Evolutionary conservation across 2,888 invertebrate species (phyloP), one percentile per base, ranked within the genome.

Genomic region (Acleris emargana): DNA sequence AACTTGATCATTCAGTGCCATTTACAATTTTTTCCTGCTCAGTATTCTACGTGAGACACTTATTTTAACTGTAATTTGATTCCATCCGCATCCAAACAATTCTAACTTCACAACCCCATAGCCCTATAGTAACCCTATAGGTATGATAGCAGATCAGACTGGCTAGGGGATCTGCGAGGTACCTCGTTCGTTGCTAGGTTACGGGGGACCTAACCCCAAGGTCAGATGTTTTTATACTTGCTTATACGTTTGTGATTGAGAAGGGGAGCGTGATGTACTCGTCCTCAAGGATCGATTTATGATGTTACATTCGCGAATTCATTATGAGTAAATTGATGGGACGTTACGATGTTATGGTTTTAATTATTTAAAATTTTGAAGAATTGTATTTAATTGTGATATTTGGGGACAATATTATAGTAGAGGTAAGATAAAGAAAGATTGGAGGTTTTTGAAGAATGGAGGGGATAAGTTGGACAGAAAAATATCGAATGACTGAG

Each of bases 101-200:
- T 86, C 75, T 87, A 81, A 74, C 84, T 87, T 82, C 86, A 71
- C 69, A 77, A 71, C 67, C 38, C 9, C 50, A 52, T 52, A 79
- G 77, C 71, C 68, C 78, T 83, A 75, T 87, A 91, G 89, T 81
- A 75, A 73, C 78, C 82, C 86, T 89, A 85, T 90, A 88, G 81
- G 84, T 91, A 90, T 88, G 83, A 83, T 84, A 87, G 78, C 77
- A 87, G 88, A 87, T 88, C 87, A 86, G 84, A 73, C 78, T 68
- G 75, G 80, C 81, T 83, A 85, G 90, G 91, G 91, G 90, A 83
- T 80, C 87, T 83, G 83, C 84, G 79, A 80, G 78, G 79, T 80
- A 78, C 76, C 79, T 78, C 86, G 91, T 78, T 77, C 86, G 91
- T 91, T 90, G 91, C 90, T 89, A 89, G 87, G 91, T 84, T 88